Conservation (phyloP, 53 echinoderm and acorn worm species). For the Henricia sp. region DNA sequence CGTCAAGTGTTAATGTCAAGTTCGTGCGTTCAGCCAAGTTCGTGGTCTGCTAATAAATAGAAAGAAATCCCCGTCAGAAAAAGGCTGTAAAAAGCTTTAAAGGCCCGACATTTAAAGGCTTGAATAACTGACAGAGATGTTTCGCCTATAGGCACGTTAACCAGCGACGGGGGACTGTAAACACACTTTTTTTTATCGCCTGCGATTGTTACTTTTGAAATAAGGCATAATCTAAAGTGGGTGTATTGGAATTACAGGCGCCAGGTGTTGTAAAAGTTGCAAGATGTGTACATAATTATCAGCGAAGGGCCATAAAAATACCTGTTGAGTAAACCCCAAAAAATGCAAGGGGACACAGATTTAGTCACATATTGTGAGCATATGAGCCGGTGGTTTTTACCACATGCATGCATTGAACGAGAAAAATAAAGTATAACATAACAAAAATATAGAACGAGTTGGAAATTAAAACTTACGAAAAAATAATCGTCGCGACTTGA, state of each 20-base stretch:
- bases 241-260: background rate
- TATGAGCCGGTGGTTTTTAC: too few species aligned
- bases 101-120: background rate
- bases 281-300: conserved; percentile 19
- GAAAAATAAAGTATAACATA: too few species aligned
- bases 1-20: conserved; percentile 23
- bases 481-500: too few species aligned
- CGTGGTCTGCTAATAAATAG: background rate
- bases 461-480: too few species aligned
- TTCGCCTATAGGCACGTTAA: background rate
- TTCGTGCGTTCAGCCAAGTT: background rate
- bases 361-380: too few species aligned
- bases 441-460: too few species aligned
- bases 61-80: background rate
- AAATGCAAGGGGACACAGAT: too few species aligned
- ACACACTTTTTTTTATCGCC: conserved; percentile 9
- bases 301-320: conserved; percentile 7
- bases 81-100: background rate
- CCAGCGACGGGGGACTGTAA: background rate
- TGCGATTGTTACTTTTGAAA: background rate
- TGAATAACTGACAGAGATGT: background rate
- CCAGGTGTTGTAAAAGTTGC: conserved; percentile 6
- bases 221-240: background rate
- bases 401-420: too few species aligned
- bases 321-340: conserved; percentile 8